phyloP scores from a whole-genome alignment of 1,140 invertebrate species.

The Neotoxoptera formosana region DNA sequence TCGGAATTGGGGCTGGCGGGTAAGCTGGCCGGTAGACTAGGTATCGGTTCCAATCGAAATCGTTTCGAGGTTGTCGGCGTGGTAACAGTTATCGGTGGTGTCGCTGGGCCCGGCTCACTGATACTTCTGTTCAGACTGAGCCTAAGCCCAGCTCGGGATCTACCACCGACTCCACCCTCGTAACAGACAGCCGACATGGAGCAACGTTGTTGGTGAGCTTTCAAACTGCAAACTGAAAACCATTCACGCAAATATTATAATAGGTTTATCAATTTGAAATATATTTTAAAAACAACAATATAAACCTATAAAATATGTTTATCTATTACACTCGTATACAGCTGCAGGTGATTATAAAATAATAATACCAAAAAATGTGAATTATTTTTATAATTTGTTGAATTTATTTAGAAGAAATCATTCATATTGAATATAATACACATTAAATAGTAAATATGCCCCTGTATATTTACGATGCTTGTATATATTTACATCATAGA shows the following conservation, averaged over 20 bases:
- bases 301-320: neutral
- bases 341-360: neutral
- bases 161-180: constrained; percentile 65
- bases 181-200: constrained; percentile 67
- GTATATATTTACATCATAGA: neutral
- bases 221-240: constrained; percentile 36
- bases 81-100: constrained; percentile 64
- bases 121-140: constrained; percentile 70
- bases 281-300: neutral
- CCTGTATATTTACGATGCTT: neutral
- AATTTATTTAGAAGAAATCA: neutral
- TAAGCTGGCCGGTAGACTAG: constrained; percentile 64
- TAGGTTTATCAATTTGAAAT: neutral
- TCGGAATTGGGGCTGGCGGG: constrained; percentile 70
- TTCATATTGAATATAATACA: neutral
- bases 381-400: neutral
- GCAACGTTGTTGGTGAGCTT: constrained; percentile 43
- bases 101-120: constrained; percentile 69
- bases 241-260: neutral
- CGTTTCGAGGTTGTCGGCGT: constrained; percentile 70
- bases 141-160: constrained; percentile 69
- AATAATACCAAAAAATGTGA: neutral
- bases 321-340: neutral
- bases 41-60: constrained; percentile 54
- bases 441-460: neutral